Evolutionary conservation across 2,113 vertebrate genomes (phyloP), one percentile per base, ranked within the genome.

Genomic region (Hassar affinis): DNA sequence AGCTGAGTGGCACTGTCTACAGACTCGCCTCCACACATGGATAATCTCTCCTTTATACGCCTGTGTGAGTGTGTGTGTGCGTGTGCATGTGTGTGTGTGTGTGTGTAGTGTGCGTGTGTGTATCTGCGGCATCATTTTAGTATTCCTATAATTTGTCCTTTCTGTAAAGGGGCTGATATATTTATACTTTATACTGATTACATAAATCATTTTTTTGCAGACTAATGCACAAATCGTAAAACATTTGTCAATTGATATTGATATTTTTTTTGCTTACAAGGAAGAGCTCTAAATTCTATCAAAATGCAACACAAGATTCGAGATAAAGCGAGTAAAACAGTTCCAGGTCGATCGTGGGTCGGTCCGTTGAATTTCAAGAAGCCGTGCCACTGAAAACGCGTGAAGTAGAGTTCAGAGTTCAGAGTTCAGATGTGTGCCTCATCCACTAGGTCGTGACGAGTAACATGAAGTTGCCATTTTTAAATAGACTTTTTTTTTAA

Each of bases 1-100:
- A 71, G 51, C 14, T 30, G 64, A 83, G 78, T 83, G 77, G 59
- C 84, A 71, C 80, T 69, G 68, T 76, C 83, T 76, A 51, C 38
- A 59, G 66, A 38, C 84, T 85, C 52, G 10, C n/a, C 52, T 80
- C 38, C 14, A 62, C 66, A 76, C 30, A 59, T 54, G 61, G 45
- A 85, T 51, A 51, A 30, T 42, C 45, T 61, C 57, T 69, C 10
- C 49, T 68, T n/a, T 54, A 57, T 38, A 42, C 62, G 22, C 27
- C 3, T 84, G 75, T 51, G 42, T 72, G 64, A n/a, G 76, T 57
- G 76, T 61, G 61, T 25, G 57, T 38, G 45, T 52, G 30, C 45
- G 45, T 42, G 20, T 17, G 27, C 18, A 6, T 57, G 80, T 56
- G 33, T 69, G 64, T 71, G 14, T 54, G 51, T 56, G 76, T 59